A percentile compares a stretch with the other conserved stretches of the same genome.
These are phyloP conservation scores for Heterochromis multidens DNA, from an alignment of 2,113 vertebrate species.

Conservation along the genomic window DNA sequence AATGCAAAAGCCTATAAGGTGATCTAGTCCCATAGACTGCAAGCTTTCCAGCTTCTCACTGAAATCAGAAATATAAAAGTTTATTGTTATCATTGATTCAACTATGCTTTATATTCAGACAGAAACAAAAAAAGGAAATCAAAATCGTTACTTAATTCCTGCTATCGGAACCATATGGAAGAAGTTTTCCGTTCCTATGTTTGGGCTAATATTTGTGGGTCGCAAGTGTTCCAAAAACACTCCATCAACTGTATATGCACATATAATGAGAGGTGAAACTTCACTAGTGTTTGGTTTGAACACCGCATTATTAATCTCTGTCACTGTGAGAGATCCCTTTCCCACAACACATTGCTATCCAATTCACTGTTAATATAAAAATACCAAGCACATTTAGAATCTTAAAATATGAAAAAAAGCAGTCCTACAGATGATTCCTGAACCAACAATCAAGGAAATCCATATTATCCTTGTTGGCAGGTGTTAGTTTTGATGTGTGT, in stretches of 20 bases:
- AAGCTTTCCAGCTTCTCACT: neutral
- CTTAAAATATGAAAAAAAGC: neutral
- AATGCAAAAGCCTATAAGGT: no score
- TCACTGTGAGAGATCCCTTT: neutral
- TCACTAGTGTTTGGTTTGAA: neutral
- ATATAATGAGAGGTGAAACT: neutral
- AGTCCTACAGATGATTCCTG: neutral
- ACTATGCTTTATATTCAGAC: neutral
- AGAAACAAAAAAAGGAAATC: neutral
- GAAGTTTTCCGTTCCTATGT: neutral
- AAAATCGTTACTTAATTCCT: neutral
- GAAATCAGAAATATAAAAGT: no score
- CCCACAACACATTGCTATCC: neutral
- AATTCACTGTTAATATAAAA: neutral
- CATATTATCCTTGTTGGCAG: conserved; percentile 6
- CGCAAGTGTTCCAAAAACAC: neutral
- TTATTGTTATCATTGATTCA: neutral
- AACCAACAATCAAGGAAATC: conserved; percentile 2
- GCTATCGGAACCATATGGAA: neutral
- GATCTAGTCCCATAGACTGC: no score
- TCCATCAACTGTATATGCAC: neutral
- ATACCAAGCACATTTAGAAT: neutral
- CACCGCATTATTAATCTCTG: neutral
- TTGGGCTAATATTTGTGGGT: neutral
- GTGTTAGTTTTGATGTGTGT: conserved; percentile 5